Conservation (phyloP, 2,113 vertebrate genomes). For the Salminus brasiliensis region DNA sequence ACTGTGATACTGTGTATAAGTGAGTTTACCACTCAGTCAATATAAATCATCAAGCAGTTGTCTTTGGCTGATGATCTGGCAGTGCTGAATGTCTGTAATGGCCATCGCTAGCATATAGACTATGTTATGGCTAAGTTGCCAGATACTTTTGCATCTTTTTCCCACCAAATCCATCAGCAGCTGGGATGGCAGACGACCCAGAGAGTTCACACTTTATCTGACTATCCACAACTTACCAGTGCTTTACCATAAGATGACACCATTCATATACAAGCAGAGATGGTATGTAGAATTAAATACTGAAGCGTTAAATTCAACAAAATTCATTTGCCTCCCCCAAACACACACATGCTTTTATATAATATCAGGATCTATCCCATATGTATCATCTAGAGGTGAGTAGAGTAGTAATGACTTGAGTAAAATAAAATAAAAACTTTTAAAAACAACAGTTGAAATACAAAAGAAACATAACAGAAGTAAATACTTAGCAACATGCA, state of each 20-base stretch:
- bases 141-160: constrained; percentile 30
- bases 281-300: constrained; percentile 6
- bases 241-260: neutral
- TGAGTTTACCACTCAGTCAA: neutral
- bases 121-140: constrained; percentile 54
- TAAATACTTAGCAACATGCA: too few relatives aligned
- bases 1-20: neutral
- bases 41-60: neutral
- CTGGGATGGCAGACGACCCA: constrained; percentile 52
- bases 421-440: too few relatives aligned
- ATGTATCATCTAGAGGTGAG: too few relatives aligned
- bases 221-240: constrained; percentile 35
- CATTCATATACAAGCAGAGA: neutral
- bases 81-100: neutral
- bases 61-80: neutral
- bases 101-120: neutral
- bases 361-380: too few relatives aligned
- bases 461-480: too few relatives aligned
- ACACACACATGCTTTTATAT: too few relatives aligned
- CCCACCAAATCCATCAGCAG: constrained; percentile 46
- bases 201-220: constrained; percentile 51
- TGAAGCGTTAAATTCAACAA: neutral
- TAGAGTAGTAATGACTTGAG: too few relatives aligned
- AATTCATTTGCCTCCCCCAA: neutral
- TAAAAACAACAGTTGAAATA: too few relatives aligned